Evolutionary conservation across 2,888 invertebrate species (phyloP), one percentile per base, ranked within the genome.

Genomic region (Autographa pulchrina): DNA sequence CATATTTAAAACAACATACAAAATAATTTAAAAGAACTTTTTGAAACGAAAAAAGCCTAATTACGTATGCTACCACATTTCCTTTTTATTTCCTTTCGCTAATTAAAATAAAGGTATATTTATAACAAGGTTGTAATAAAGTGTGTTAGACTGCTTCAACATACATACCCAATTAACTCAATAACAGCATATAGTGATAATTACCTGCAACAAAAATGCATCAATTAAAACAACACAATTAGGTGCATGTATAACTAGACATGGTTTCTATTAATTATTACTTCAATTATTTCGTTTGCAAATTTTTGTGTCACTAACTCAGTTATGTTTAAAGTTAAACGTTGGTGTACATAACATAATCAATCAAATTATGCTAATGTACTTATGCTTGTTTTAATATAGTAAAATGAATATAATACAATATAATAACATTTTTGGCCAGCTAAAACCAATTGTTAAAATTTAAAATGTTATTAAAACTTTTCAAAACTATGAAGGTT

Each of bases 161-260:
- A 67, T 76, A 79, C 82, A 32, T 67, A 82, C 81, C 77, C 68
- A 70, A 80, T 67, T 75, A 78, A 62, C 60, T 63, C 18, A 59
- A 62, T 60, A 65, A 74, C 11, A 38, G 38, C 38, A 59, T 64
- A 64, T 72, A 71, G 48, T 62, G 25, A 25, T 25, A 60, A 65
- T 74, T 83, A 83, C 82, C 82, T 83, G 83, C 7, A 83, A 83
- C 75, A 76, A 73, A 74, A 31, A 81, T 67, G 70, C 66, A 56
- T 62, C 62, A 75, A 74, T 79, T 81, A 77, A 66, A 70, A 60
- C 31, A 56, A 35, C 7, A 35, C 7, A 58, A 75, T 62, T 65
- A 70, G 25, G 6, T 71, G 41, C 31, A 59, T 52, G 58, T 70
- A 78, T 48, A 54, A 56, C 8, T 58, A 32, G 7, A n/a, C 31